phyloP scores from a whole-genome alignment of 1,140 invertebrate species.

The Oncopeltus fasciatus region DNA sequence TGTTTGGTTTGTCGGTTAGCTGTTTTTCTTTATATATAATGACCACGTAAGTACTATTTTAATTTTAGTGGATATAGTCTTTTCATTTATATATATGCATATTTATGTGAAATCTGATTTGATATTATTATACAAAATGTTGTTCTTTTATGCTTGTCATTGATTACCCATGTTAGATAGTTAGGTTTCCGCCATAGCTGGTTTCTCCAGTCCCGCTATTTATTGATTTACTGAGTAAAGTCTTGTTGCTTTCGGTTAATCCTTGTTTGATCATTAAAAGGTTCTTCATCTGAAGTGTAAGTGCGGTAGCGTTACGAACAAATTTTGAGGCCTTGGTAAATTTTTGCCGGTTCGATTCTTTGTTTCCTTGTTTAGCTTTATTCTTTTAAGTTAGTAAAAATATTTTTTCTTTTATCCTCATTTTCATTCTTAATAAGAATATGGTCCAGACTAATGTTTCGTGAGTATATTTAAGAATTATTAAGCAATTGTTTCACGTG shows the following conservation, averaged over 20 bases:
- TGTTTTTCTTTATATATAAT: neutral
- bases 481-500: neutral
- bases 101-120: neutral
- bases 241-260: too few relatives aligned
- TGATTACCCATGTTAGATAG: neutral
- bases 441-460: neutral
- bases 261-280: neutral
- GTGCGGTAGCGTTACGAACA: neutral
- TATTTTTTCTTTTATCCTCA: too few relatives aligned
- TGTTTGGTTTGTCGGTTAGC: neutral
- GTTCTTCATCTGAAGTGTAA: neutral
- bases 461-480: neutral
- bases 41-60: neutral
- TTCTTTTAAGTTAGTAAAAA: too few relatives aligned
- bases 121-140: neutral
- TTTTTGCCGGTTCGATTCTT: too few relatives aligned
- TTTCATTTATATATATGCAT: neutral
- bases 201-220: neutral
- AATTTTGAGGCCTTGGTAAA: neutral
- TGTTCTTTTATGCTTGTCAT: too few relatives aligned
- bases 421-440: neutral
- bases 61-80: neutral
- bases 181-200: constrained; percentile 5
- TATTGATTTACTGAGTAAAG: constrained; percentile 8
- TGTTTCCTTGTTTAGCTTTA: neutral